phyloP scores from a whole-genome alignment of 2,888 invertebrate species.

The Nymphalis c-album region DNA sequence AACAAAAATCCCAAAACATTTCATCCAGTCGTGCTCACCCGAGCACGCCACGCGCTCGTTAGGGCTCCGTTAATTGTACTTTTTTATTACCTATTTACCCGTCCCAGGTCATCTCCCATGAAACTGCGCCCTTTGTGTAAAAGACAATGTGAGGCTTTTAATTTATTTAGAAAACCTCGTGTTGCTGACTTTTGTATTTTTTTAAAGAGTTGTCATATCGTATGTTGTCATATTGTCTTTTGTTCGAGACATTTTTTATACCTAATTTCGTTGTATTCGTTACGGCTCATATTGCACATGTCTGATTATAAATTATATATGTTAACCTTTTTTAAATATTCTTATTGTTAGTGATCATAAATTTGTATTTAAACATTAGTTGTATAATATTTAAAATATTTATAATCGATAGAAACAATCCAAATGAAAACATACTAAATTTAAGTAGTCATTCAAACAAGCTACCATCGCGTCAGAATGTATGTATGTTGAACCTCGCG shows the following conservation, averaged over 20 bases:
- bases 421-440: too few species aligned
- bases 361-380: too few species aligned
- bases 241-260: background rate
- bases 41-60: constrained; percentile 33
- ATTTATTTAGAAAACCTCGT: constrained; percentile 34
- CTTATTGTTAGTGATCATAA: too few species aligned
- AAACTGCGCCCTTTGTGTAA: constrained; percentile 35
- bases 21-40: background rate
- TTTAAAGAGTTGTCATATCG: background rate
- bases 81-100: constrained; percentile 52
- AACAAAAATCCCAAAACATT: background rate
- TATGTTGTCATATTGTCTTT: background rate
- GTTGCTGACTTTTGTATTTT: constrained; percentile 24
- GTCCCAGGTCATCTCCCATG: constrained; percentile 40
- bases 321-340: too few species aligned
- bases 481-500: too few species aligned
- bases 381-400: too few species aligned
- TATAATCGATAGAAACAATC: too few species aligned
- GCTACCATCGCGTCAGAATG: too few species aligned
- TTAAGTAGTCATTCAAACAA: too few species aligned
- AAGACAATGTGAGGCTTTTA: constrained; percentile 36
- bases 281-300: too few species aligned
- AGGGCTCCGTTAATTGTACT: constrained; percentile 43
- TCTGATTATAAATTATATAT: too few species aligned
- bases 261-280: background rate